phyloP scores from a whole-genome alignment of 1,140 invertebrate species.

The Leptinotarsa defecta region DNA sequence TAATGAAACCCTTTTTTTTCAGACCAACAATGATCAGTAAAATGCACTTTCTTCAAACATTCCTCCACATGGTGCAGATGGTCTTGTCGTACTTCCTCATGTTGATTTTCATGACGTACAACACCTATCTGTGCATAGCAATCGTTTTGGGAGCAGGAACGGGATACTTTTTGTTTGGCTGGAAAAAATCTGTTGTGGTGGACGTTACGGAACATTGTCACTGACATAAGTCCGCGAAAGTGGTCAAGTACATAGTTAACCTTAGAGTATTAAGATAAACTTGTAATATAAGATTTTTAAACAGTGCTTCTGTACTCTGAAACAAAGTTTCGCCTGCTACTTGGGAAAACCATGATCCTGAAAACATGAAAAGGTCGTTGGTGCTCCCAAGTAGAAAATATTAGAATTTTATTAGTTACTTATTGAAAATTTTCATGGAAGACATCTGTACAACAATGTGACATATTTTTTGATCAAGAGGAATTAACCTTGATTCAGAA shows the following conservation, averaged over 20 bases:
- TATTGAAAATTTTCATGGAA: too few species aligned
- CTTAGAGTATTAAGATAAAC: conserved; percentile 26
- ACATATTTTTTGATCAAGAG: too few species aligned
- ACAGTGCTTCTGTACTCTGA: neutral
- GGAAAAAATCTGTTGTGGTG: conserved; percentile 87
- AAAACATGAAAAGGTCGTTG: too few species aligned
- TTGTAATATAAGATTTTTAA: conserved; percentile 11
- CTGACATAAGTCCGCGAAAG: conserved; percentile 55
- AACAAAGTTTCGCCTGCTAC: neutral
- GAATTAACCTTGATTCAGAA: too few species aligned
- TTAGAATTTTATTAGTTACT: too few species aligned
- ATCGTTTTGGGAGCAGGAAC: conserved; percentile 87
- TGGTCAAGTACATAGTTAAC: conserved; percentile 23
- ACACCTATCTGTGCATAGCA: conserved; percentile 89
- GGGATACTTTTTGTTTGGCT: conserved; percentile 94
- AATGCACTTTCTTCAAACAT: conserved; percentile 84
- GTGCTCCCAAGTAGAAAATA: too few species aligned
- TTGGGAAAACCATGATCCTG: neutral
- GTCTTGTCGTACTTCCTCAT: conserved; percentile 91
- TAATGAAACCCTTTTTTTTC: conserved; percentile 45
- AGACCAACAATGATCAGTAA: conserved; percentile 79
- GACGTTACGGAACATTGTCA: conserved; percentile 96
- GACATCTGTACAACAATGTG: too few species aligned
- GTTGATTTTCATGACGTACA: conserved; percentile 99
- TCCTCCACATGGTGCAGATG: conserved; percentile 88